Conservation (phyloP, 2,797 vertebrate genomes). For the Antrozous pallidus region DNA sequence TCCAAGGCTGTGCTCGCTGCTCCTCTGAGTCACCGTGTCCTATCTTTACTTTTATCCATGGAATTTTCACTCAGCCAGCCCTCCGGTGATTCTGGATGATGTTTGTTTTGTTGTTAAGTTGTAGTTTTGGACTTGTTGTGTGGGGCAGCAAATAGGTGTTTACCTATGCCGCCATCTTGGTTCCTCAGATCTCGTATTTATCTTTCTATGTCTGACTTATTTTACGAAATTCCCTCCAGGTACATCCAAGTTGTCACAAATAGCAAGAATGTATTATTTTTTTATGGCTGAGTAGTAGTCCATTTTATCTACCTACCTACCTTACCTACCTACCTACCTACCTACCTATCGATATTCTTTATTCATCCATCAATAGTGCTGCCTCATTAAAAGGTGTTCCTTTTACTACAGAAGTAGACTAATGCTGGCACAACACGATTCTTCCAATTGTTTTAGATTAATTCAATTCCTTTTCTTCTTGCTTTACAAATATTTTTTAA, state of each 20-base stretch:
- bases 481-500: slow-evolving; percentile 6
- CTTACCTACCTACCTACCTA: background rate
- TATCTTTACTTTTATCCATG: no score
- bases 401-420: background rate
- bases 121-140: no score
- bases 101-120: no score
- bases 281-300: background rate
- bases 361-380: background rate
- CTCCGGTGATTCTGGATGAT: no score
- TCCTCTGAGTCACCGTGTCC: no score
- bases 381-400: background rate
- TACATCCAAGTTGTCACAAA: background rate
- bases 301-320: background rate
- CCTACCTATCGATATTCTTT: background rate
- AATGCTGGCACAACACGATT: no score
- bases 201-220: background rate
- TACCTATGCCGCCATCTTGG: no score
- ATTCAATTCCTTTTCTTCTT: slow-evolving; percentile 2
- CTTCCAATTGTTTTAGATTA: slow-evolving; percentile 13
- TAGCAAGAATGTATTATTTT: background rate
- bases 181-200: no score
- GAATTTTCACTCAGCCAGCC: no score
- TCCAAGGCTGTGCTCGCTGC: no score
- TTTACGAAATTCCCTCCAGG: background rate
- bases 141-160: no score